Percentiles rank a stretch among this genome's conserved stretches.
phyloP scores from a whole-genome alignment of 2,888 invertebrate species.

The Tillus elongatus region DNA sequence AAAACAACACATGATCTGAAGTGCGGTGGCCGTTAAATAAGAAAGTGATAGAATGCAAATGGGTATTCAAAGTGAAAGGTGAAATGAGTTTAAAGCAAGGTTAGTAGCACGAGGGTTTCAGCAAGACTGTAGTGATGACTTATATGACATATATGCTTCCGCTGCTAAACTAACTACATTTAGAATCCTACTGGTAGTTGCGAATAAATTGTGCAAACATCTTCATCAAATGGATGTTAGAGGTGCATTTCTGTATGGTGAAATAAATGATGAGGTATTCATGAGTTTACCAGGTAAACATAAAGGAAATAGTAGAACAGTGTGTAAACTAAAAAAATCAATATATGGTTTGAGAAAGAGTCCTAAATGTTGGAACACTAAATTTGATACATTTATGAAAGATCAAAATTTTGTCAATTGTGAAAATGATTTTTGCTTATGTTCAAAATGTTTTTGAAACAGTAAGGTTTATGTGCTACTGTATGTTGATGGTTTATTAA shows the following conservation, averaged over 20 bases:
- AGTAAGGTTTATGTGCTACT: constrained; percentile 16
- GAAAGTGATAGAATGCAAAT: constrained; percentile 10
- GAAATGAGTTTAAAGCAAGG: constrained; percentile 19
- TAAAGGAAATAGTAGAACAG: neutral
- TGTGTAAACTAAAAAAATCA: constrained; percentile 8
- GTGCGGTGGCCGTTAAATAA: constrained; percentile 8
- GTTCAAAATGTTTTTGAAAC: constrained; percentile 10
- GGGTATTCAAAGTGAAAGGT: constrained; percentile 14
- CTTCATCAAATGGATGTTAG: too few species aligned
- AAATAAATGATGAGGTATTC: neutral
- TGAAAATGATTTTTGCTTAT: constrained; percentile 18
- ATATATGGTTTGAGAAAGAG: constrained; percentile 9
- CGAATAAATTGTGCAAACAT: too few species aligned
- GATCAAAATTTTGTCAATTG: constrained; percentile 14
- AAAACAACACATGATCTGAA: constrained; percentile 15
- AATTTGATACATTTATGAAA: constrained; percentile 18
- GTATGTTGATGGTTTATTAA: constrained; percentile 22
- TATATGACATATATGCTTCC: constrained; percentile 9
- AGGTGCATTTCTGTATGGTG: neutral
- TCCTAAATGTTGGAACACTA: constrained; percentile 21
- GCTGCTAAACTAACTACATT: neutral
- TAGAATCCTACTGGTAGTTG: neutral
- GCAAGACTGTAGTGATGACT: constrained; percentile 4
- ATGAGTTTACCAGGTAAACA: neutral
- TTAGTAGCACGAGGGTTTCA: constrained; percentile 17